phyloP scores from a whole-genome alignment of 1,140 invertebrate species.

The Armadillidium nasatum region DNA sequence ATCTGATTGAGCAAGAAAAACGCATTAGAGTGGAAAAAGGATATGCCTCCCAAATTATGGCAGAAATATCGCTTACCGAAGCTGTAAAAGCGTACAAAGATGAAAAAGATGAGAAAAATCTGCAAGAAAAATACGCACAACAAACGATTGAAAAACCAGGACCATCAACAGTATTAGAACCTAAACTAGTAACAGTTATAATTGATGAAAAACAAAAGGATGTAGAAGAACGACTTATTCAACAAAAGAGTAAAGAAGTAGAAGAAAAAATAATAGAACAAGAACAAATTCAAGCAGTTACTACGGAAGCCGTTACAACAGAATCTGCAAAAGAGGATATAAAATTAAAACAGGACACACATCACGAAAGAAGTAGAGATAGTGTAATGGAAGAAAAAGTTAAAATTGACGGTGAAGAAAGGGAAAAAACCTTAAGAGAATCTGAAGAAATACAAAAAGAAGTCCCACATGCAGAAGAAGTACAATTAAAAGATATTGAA shows the following conservation, averaged over 20 bases:
- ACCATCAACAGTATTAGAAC: too few species aligned
- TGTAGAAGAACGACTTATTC: not conserved
- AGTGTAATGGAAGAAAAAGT: conserved; percentile 5
- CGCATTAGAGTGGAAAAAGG: not conserved
- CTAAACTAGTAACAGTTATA: too few species aligned
- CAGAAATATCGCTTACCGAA: not conserved
- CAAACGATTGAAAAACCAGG: too few species aligned
- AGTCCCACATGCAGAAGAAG: too few species aligned
- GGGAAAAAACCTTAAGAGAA: conserved; percentile 24
- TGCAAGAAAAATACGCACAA: not conserved
- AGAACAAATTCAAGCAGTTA: conserved; percentile 44
- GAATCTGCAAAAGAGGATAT: not conserved
- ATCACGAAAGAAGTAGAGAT: not conserved
- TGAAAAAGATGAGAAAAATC: not conserved
- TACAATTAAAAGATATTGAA: not conserved
- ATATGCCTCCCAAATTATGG: not conserved
- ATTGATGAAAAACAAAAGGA: conserved; percentile 3
- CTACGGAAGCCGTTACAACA: not conserved
- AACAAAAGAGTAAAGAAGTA: not conserved
- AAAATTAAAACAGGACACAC: not conserved
- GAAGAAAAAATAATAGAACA: conserved; percentile 18
- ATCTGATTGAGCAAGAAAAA: not conserved
- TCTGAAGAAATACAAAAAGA: conserved; percentile 23
- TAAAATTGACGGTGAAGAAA: not conserved
- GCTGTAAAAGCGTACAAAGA: not conserved